Base-by-base conservation (phyloP, 35 echinoderm and acorn worm species). In the Apostichopus japonicus region DNA sequence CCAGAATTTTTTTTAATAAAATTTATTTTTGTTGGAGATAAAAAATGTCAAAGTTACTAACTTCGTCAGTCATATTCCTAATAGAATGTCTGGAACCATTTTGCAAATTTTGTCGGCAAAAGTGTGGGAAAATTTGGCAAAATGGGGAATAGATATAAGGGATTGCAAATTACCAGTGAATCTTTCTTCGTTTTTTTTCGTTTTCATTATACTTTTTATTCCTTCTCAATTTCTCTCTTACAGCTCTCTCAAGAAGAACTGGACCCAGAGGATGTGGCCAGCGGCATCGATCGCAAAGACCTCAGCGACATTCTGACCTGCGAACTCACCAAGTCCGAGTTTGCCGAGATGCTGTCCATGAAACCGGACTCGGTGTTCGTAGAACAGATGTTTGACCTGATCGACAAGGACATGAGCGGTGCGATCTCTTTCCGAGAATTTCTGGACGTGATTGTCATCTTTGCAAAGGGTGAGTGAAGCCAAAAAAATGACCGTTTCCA, bases 381-480 rank as follows among this genome's bases (percentile, higher is more conserved):
- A 0, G 97, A 99, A 59, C 95, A 99, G 84, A 99, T 99, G 97
- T 99, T 99, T 86, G 97, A 99, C 78, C 70, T 99, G 22, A 93
- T 99, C 21, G 97, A 99, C 92, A 96, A 99, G 88, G 97, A 99
- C 65, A 75, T 91, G 56, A 99, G 95, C 59, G 97, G 97, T 8
- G 78, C 93, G 2, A 79, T 99, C 23, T 99, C 97, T 76, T 99
- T 99, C 93, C 72, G 97, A 63, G 97, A 99, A 90, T 99, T 99
- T 88, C 89, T 99, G 16, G 97, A 99, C 70, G 92, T 99, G 59
- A 96, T 99, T 27, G 95, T 99, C 23, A 96, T 99, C 63, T 99
- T 99, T 92, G 95, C 97, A 10, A 96, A 96, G 90, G 97, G 97
- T 99, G 75, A 92, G 87, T 15, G 62, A 79, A 44, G 2, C 33